Evolutionary conservation across 2,888 invertebrate species (phyloP).

Genomic region (Trachelus tabidus): DNA sequence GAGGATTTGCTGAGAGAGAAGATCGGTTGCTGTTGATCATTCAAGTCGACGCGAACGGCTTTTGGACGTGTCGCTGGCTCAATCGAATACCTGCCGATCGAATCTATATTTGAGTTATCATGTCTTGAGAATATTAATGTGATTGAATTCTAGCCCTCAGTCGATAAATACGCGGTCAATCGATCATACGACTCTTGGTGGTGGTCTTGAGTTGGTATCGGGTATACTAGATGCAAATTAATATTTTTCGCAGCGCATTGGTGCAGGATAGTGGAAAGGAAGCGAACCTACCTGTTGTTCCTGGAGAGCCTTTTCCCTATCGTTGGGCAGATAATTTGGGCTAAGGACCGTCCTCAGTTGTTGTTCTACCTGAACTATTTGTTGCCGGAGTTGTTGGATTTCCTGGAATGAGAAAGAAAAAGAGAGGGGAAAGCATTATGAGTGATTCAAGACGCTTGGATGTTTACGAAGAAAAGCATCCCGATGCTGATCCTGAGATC

Average conservation of each 20-base stretch:
- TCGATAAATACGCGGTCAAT: background rate
- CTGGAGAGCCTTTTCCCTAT: conserved; percentile 82
- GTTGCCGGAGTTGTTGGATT: conserved; percentile 84
- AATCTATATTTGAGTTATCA: background rate
- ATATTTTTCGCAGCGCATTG: conserved; percentile 31
- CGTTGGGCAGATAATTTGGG: conserved; percentile 85
- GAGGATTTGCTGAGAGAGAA: background rate
- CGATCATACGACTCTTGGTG: conserved; percentile 36
- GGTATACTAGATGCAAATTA: conserved; percentile 45
- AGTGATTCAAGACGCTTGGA: background rate
- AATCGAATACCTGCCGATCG: background rate
- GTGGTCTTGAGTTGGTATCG: conserved; percentile 62
- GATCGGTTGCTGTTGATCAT: background rate
- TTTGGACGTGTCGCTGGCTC: background rate
- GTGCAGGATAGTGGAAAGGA: conserved; percentile 26
- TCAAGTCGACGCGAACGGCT: background rate
- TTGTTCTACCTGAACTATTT: conserved; percentile 88
- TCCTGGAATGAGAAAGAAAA: conserved; percentile 68
- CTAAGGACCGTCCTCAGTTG: conserved; percentile 85
- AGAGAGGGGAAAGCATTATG: background rate
- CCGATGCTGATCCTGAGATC: conserved; percentile 7
- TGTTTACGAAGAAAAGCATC: background rate
- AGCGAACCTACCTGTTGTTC: conserved; percentile 87
- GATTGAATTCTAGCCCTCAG: background rate
- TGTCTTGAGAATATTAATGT: background rate